Conservation (phyloP, 1,140 invertebrate species). For the Calephelis nemesis region DNA sequence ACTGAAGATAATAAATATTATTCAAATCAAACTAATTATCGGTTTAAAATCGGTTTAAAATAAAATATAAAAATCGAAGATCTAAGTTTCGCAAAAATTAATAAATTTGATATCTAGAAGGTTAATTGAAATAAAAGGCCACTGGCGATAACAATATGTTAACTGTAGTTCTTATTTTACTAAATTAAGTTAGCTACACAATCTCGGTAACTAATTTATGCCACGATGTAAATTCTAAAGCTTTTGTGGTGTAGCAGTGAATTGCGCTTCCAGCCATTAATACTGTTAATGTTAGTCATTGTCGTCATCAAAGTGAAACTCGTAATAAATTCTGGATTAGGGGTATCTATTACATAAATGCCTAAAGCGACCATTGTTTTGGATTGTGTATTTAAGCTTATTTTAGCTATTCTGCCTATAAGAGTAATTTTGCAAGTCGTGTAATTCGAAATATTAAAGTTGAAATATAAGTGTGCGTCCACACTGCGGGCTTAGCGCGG, state of each 20-base stretch:
- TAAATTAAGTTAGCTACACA: too few relatives aligned
- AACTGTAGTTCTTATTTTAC: too few relatives aligned
- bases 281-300: slow-evolving; percentile 18
- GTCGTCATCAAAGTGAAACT: slow-evolving; percentile 16
- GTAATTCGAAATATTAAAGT: neutral
- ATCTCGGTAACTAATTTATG: slow-evolving; percentile 6
- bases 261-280: slow-evolving; percentile 12
- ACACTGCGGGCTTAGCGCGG: too few relatives aligned
- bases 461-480: neutral
- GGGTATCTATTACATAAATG: slow-evolving; percentile 13
- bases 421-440: neutral
- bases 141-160: too few relatives aligned
- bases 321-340: slow-evolving; percentile 14
- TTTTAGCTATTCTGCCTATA: neutral
- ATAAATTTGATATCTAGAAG: too few relatives aligned
- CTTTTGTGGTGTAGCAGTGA: slow-evolving; percentile 18
- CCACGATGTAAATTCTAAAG: slow-evolving; percentile 16
- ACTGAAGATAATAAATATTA: too few relatives aligned
- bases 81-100: too few relatives aligned
- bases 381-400: neutral
- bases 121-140: too few relatives aligned
- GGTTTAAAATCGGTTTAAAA: too few relatives aligned
- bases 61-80: too few relatives aligned
- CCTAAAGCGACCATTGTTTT: slow-evolving; percentile 7
- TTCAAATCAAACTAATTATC: too few relatives aligned